Conservation (phyloP, 2,113 vertebrate species). For the Crotalus horridus region DNA sequence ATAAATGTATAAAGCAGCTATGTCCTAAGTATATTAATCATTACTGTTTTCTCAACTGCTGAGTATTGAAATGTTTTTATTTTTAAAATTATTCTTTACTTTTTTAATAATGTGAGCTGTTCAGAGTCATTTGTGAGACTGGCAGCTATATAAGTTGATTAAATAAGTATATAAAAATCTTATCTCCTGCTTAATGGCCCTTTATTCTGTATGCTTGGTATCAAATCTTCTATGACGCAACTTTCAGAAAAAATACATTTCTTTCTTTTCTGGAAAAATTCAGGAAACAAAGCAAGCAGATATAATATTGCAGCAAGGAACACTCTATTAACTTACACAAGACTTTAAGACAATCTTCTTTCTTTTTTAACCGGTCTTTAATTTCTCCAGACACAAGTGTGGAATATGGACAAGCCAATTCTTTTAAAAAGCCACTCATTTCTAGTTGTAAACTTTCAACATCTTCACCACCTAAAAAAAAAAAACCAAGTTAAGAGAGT, state of each 20-base stretch:
- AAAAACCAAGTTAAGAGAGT: conserved; percentile 1
- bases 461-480: conserved; percentile 74
- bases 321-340: conserved; percentile 73
- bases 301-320: neutral
- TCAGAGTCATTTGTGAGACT: neutral
- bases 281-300: neutral
- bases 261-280: neutral
- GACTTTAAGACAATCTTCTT: conserved; percentile 83
- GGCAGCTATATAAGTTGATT: neutral
- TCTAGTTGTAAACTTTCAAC: conserved; percentile 81
- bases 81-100: neutral
- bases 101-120: neutral
- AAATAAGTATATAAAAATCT: neutral
- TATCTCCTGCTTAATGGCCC: neutral
- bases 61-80: neutral
- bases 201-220: neutral
- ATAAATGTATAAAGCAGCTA: neutral
- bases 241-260: neutral
- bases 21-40: neutral
- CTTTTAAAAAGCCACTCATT: conserved; percentile 86
- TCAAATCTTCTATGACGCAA: neutral
- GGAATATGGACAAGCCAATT: conserved; percentile 84
- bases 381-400: conserved; percentile 77
- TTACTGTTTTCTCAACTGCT: neutral
- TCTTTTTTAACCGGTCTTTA: conserved; percentile 71